These are phyloP conservation scores for Philaethria dido DNA, from an alignment of 2,888 invertebrate species.

Conservation along the genomic window DNA sequence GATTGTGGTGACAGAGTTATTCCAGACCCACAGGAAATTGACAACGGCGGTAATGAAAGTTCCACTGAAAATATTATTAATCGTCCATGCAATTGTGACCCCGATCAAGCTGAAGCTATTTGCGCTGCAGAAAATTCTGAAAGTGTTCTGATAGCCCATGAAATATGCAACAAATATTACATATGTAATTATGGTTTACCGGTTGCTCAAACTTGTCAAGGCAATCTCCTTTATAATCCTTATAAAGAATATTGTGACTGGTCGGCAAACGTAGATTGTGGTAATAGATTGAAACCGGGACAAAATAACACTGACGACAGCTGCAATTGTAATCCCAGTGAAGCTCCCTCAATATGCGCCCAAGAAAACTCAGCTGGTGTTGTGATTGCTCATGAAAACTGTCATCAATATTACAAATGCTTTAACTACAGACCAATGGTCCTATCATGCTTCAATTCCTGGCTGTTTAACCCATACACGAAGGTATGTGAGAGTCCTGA, in stretches of 20 bases:
- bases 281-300: constrained; percentile 47
- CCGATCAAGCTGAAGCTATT: constrained; percentile 46
- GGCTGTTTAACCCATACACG: constrained; percentile 47
- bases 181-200: constrained; percentile 52
- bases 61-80: constrained; percentile 7
- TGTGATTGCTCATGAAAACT: constrained; percentile 53
- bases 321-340: constrained; percentile 30
- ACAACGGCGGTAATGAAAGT: constrained; percentile 22
- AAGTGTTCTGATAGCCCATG: constrained; percentile 55
- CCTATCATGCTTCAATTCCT: constrained; percentile 42
- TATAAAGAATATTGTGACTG: constrained; percentile 53
- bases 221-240: constrained; percentile 52
- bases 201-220: constrained; percentile 49
- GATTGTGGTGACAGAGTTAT: constrained; percentile 51
- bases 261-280: constrained; percentile 56
- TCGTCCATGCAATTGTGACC: constrained; percentile 42
- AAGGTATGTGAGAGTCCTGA: constrained; percentile 33
- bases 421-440: constrained; percentile 46
- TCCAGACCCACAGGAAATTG: constrained; percentile 39
- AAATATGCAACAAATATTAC: constrained; percentile 57
- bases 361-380: constrained; percentile 46
- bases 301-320: constrained; percentile 11
- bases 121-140: constrained; percentile 49
- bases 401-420: constrained; percentile 52
- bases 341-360: constrained; percentile 45